phyloP scores from a whole-genome alignment of 30 jellyfish, hydroid and myxozoan species.

The Chironex yamaguchii region DNA sequence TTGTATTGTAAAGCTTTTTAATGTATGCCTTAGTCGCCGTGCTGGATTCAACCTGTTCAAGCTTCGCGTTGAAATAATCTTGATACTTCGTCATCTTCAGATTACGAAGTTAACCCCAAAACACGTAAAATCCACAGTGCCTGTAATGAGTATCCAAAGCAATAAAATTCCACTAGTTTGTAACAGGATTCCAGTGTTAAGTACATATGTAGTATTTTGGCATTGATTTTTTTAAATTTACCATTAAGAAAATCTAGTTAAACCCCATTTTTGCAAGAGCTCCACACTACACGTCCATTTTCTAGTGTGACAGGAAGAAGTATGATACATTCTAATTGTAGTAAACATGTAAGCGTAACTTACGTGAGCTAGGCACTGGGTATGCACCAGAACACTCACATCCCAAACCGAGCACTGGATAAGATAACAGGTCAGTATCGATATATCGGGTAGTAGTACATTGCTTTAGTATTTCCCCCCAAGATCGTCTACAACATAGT shows the following conservation, averaged over 20 bases:
- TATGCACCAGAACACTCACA: too few species aligned
- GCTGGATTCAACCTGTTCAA: constrained; percentile 16
- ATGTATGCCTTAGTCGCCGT: constrained; percentile 45
- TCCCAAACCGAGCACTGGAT: too few species aligned
- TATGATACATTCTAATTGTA: too few species aligned
- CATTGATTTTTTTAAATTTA: constrained; percentile 1
- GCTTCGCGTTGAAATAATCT: constrained; percentile 29
- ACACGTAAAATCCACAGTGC: constrained; percentile 43
- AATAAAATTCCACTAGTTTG: constrained; percentile 28
- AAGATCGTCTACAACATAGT: too few species aligned
- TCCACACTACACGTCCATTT: constrained; percentile 29
- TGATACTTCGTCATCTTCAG: constrained; percentile 8
- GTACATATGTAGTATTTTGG: constrained; percentile 4
- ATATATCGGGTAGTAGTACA: too few species aligned
- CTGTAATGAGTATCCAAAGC: constrained; percentile 29
- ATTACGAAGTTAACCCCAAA: constrained; percentile 26
- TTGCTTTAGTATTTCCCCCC: too few species aligned
- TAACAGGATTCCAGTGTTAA: constrained; percentile 37
- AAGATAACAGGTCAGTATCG: too few species aligned
- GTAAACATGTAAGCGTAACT: too few species aligned
- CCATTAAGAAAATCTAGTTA: neutral
- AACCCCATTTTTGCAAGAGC: constrained; percentile 7
- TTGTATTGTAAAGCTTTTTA: constrained; percentile 36
- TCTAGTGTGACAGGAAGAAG: too few species aligned
- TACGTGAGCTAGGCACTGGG: too few species aligned